These are phyloP conservation scores for Anser brachyrhynchus DNA, from an alignment of 2,113 vertebrate species.

Conservation along the genomic window DNA sequence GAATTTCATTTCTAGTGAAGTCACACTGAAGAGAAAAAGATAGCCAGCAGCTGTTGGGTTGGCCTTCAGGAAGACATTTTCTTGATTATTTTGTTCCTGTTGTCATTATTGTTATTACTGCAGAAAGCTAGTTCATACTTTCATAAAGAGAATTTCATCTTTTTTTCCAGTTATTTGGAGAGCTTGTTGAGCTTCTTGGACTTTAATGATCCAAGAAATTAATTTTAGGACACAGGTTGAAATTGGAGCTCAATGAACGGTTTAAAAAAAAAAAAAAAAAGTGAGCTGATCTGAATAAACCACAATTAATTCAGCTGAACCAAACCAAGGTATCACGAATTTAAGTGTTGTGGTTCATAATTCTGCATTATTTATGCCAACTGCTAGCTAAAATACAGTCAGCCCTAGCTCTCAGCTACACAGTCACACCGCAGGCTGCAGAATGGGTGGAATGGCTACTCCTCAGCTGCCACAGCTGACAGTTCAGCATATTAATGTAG, in stretches of 20 bases:
- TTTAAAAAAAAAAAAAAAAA: not conserved
- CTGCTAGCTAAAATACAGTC: not conserved
- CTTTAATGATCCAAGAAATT: not conserved
- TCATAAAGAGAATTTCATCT: not conserved
- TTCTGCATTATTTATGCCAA: not conserved
- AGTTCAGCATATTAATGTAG: not conserved
- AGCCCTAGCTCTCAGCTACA: not conserved
- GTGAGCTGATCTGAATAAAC: not conserved
- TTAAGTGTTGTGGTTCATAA: not conserved
- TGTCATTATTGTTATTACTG: not conserved
- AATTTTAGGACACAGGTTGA: not conserved
- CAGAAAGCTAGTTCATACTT: not conserved
- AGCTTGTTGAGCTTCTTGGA: not conserved
- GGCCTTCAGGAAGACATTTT: not conserved
- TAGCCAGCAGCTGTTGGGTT: not conserved
- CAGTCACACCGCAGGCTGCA: accelerated
- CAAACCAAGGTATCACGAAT: not conserved
- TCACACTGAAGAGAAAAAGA: not conserved
- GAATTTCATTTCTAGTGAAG: not conserved
- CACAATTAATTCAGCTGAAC: not conserved
- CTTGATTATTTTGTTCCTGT: not conserved
- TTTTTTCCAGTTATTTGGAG: conserved; percentile 8
- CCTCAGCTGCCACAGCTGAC: not conserved
- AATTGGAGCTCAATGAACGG: not conserved
- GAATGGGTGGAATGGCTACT: not conserved